Evolutionary conservation across 2,113 vertebrate genomes (phyloP).

Genomic region (Zosterops borbonicus): DNA sequence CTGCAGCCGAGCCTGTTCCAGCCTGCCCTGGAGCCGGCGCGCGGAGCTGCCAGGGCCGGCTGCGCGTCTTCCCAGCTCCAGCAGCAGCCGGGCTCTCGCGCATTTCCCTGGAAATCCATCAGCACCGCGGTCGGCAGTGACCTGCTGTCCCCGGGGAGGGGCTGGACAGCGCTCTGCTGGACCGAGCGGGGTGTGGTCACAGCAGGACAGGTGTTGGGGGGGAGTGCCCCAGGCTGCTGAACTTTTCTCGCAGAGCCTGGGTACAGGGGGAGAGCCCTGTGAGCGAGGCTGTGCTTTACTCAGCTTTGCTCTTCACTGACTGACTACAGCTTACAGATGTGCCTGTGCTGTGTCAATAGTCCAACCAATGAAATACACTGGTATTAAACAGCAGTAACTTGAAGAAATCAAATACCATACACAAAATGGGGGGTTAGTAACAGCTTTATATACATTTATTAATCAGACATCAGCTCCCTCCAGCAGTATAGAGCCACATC

Average conservation of each 20-base stretch:
- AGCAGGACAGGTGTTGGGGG: no score
- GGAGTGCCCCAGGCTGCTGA: neutral
- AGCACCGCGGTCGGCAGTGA: neutral
- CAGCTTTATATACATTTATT: constrained; percentile 26
- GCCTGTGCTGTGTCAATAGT: accelerated
- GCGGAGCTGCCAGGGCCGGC: accelerated
- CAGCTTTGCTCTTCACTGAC: neutral
- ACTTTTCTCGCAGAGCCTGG: neutral
- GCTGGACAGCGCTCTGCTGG: no score
- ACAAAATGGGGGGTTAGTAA: neutral
- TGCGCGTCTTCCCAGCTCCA: neutral
- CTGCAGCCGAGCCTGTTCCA: accelerated
- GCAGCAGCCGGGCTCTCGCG: neutral
- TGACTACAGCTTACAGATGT: neutral
- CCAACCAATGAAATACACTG: neutral
- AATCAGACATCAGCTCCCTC: neutral
- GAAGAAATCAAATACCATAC: neutral
- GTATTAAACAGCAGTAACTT: neutral
- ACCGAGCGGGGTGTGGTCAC: neutral
- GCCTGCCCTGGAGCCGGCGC: no score
- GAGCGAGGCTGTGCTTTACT: neutral
- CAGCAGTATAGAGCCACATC: neutral
- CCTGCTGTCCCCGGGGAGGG: neutral
- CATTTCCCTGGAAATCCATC: neutral
- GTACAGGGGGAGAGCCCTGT: no score